phyloP scores from a whole-genome alignment of 1,140 invertebrate species.

The Hormaphis cornu region DNA sequence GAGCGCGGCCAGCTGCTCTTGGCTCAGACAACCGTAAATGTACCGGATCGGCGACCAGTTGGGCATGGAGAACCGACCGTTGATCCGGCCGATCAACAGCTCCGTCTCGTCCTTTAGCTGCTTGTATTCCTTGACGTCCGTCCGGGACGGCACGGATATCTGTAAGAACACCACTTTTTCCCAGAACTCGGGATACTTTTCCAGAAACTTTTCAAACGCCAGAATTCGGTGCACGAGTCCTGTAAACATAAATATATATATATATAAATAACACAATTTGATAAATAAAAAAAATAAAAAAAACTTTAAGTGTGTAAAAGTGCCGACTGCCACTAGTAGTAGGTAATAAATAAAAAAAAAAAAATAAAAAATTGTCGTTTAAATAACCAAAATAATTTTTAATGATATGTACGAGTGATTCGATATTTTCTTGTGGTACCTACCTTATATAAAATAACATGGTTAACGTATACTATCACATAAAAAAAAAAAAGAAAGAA shows the following conservation, averaged over 20 bases:
- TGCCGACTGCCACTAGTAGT: background rate
- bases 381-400: too few species aligned
- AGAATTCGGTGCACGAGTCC: slow-evolving; percentile 65
- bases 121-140: slow-evolving; percentile 82
- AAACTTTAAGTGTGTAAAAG: too few species aligned
- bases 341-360: background rate
- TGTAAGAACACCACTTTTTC: slow-evolving; percentile 70
- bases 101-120: slow-evolving; percentile 86
- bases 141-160: slow-evolving; percentile 79
- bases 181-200: slow-evolving; percentile 75
- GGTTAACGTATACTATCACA: too few species aligned
- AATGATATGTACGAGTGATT: too few species aligned
- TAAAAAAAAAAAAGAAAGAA: too few species aligned
- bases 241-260: background rate
- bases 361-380: too few species aligned
- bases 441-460: too few species aligned
- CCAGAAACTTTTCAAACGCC: slow-evolving; percentile 72
- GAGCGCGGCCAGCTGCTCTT: slow-evolving; percentile 73
- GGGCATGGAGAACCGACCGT: slow-evolving; percentile 74
- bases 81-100: slow-evolving; percentile 76
- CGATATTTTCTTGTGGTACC: too few species aligned
- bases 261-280: background rate
- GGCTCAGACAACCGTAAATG: slow-evolving; percentile 78
- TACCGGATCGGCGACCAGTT: slow-evolving; percentile 87
- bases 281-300: background rate